Conservation (phyloP, 2,888 invertebrate genomes). For the Hypercompe scribonia region DNA sequence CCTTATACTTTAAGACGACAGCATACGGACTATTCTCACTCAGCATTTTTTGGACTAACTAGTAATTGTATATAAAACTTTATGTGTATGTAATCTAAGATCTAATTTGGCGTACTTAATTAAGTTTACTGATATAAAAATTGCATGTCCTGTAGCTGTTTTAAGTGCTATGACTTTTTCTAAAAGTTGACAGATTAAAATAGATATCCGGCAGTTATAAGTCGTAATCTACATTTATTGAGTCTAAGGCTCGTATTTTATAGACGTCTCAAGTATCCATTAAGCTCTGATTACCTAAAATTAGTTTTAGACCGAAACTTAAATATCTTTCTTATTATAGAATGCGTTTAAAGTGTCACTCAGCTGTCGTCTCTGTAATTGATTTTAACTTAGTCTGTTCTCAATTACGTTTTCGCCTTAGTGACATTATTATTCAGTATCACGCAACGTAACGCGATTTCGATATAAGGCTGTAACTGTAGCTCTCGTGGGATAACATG, state of each 20-base stretch:
- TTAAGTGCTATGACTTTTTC: background rate
- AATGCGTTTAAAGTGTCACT: too few species aligned
- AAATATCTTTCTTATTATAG: too few species aligned
- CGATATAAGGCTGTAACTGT: too few species aligned
- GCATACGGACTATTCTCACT: constrained; percentile 27
- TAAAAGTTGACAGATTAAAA: background rate
- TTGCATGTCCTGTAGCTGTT: constrained; percentile 21
- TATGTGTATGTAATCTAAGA: background rate
- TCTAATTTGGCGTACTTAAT: constrained; percentile 24
- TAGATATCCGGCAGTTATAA: background rate
- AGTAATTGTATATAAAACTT: constrained; percentile 9
- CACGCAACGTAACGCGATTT: too few species aligned
- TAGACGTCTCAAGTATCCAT: too few species aligned
- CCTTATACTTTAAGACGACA: constrained; percentile 33
- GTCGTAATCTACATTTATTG: background rate
- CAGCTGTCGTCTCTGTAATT: too few species aligned
- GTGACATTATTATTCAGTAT: too few species aligned
- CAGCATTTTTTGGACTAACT: constrained; percentile 7
- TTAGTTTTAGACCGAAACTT: too few species aligned
- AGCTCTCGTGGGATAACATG: too few species aligned
- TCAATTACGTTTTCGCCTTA: too few species aligned
- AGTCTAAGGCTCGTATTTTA: background rate
- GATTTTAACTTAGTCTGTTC: too few species aligned
- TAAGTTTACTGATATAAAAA: constrained; percentile 42
- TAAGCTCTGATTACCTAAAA: too few species aligned